Evolutionary conservation across 2,113 vertebrate species (phyloP), one percentile per base, ranked within the genome.

Genomic region (Atlantisia rogersi): DNA sequence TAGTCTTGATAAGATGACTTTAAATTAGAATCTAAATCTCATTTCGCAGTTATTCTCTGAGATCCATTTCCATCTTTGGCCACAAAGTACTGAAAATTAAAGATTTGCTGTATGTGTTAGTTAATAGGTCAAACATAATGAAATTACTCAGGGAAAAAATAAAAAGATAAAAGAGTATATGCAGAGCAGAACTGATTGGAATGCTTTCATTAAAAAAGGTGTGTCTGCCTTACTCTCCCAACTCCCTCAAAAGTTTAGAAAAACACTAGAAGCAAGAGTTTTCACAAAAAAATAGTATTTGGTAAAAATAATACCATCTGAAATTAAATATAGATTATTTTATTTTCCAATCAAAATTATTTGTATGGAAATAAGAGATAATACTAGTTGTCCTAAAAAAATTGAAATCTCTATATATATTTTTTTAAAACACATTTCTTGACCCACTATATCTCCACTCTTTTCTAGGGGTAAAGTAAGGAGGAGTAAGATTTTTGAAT

Each of bases 11-110:
- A 90, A 90, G 32, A 89, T 68, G n/a, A 73, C 62, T 91, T 95
- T 76, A 91, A 92, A 94, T 92, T 89, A 88, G 84, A 91, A 85
- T 85, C 85, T 91, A 90, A 91, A 93, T 40, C 75, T 62, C 78
- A 90, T 88, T 94, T 93, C 90, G 75, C 63, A 91, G 84, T 92
- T 67, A 76, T 19, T 76, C n/a, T 58, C 46, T 0, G 0, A 94
- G 42, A 88, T 19, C 11, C 11, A 46, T 95, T 95, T 94, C 94
- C 83, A 69, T 88, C 67, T 91, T 87, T 39, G 85, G 73, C 9
- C 52, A 90, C 24, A 24, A 40, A 62, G 44, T 63, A 92, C 0
- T 59, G 75, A 69, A 94, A 94, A 69, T 52, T 52, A 86, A 77
- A 88, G 83, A 67, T 79, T n/a, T 75, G 29, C 44, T 79, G 39